Base-by-base conservation (phyloP, 35 echinoderm and acorn worm species). In the Apostichopus japonicus region DNA sequence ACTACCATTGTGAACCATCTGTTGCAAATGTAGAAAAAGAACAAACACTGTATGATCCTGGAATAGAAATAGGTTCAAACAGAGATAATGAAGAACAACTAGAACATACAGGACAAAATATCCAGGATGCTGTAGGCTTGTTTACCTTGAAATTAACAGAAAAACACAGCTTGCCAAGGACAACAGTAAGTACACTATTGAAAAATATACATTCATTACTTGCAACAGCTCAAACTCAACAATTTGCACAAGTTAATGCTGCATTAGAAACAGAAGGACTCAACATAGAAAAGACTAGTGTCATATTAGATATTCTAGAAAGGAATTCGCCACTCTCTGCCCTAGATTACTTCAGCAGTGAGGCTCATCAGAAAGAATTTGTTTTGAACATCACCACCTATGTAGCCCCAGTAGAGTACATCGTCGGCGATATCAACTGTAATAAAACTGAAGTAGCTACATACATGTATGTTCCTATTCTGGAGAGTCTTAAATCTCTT, bases 201-300 rank as follows among this genome's bases (percentile, higher is more conserved):
- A 80, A 80, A 80, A 23, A 44, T 33, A 33, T 80, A 25, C 78
- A 80, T 80, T 23, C 13, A 23, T 80, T 80, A 33, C 78, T 80
- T 33, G 27, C 27, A 33, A 33, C 27, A 33, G 27, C 1, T 33
- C 0, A 33, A 33, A 33, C 1, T 33, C 78, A 25, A 25, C 78
- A 80, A 44, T 23, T 80, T 33, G 21, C 23, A 33, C 78, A 80
- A 80, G 78, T 33, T 33, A 33, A 33, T 33, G 27, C 27, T 33
- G 27, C 27, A 33, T 33, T 33, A 33, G 27, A 33, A 24, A 13
- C 22, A 80, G 78, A 80, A 80, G 78, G 78, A 80, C 51, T 80
- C 9, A 80, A 33, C 78, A 11, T 0, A 6, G 78, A 33, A 80
- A 80, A 4, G 14, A 33, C 27, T n/a, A n/a, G n/a, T 33, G 27